A percentile compares a stretch with the other conserved stretches of the same genome.
Evolutionary conservation across 2,888 invertebrate genomes (phyloP).

Genomic region (Salpingus planirostris): DNA sequence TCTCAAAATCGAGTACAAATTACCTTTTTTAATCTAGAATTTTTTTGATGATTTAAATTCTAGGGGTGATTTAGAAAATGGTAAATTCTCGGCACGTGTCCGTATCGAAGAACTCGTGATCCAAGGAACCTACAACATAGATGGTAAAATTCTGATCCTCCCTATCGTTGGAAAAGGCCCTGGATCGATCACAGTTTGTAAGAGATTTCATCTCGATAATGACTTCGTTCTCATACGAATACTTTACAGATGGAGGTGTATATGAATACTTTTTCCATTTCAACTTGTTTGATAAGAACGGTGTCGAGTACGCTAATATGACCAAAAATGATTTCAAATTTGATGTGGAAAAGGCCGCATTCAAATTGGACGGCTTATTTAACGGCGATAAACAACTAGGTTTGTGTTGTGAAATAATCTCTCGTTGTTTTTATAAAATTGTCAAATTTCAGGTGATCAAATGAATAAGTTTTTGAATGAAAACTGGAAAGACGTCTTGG

Average conservation of each 20-base stretch:
- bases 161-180: background rate
- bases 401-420: too few relatives aligned
- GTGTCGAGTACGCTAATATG: background rate
- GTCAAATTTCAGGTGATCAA: slow-evolving; percentile 1
- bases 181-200: background rate
- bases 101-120: too few relatives aligned
- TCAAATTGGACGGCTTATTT: background rate
- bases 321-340: background rate
- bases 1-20: too few relatives aligned
- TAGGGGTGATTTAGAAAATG: too few relatives aligned
- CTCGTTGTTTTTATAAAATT: background rate
- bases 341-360: background rate
- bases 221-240: too few relatives aligned
- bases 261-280: background rate
- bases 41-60: too few relatives aligned
- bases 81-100: too few relatives aligned
- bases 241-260: background rate
- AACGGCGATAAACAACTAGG: slow-evolving; percentile 1
- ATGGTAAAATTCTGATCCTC: background rate
- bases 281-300: background rate
- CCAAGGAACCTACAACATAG: too few relatives aligned
- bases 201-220: background rate
- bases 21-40: too few relatives aligned
- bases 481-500: slow-evolving; percentile 1
- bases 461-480: slow-evolving; percentile 4